These are phyloP conservation scores for Oligia strigilis DNA, from an alignment of 2,888 invertebrate genomes.

Conservation along the genomic window DNA sequence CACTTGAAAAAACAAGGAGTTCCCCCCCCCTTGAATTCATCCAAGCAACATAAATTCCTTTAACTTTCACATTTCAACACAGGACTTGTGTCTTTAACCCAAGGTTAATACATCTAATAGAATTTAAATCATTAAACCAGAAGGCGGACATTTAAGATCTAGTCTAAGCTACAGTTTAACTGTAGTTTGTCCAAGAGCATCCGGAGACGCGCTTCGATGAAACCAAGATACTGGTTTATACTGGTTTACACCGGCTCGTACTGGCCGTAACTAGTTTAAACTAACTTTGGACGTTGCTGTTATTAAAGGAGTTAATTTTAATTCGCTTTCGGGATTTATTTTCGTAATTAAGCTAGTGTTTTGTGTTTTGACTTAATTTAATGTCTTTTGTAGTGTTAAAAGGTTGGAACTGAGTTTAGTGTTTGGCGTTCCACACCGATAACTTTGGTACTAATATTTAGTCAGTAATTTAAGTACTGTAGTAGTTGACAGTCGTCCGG, in stretches of 20 bases:
- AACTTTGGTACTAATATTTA: slow-evolving; percentile 6
- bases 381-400: slow-evolving; percentile 25
- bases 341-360: slow-evolving; percentile 20
- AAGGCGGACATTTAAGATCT: slow-evolving; percentile 40
- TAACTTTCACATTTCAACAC: slow-evolving; percentile 1
- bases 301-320: slow-evolving; percentile 47
- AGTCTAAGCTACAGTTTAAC: slow-evolving; percentile 52
- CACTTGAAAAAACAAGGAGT: background rate
- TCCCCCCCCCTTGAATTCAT: background rate
- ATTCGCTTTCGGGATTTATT: slow-evolving; percentile 50
- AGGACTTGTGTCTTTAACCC: slow-evolving; percentile 16
- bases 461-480: background rate
- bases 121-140: slow-evolving; percentile 42
- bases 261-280: slow-evolving; percentile 48
- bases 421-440: slow-evolving; percentile 14
- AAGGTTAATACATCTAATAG: slow-evolving; percentile 31
- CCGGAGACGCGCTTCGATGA: slow-evolving; percentile 46
- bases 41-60: background rate
- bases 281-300: slow-evolving; percentile 46
- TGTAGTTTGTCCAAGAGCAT: slow-evolving; percentile 57
- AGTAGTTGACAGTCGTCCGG: background rate
- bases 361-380: slow-evolving; percentile 27
- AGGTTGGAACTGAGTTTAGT: slow-evolving; percentile 22
- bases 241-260: slow-evolving; percentile 49
- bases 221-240: slow-evolving; percentile 51